phyloP scores from a whole-genome alignment of 92 coral and sea anemone genomes.

The Zoanthus sansibaricus region DNA sequence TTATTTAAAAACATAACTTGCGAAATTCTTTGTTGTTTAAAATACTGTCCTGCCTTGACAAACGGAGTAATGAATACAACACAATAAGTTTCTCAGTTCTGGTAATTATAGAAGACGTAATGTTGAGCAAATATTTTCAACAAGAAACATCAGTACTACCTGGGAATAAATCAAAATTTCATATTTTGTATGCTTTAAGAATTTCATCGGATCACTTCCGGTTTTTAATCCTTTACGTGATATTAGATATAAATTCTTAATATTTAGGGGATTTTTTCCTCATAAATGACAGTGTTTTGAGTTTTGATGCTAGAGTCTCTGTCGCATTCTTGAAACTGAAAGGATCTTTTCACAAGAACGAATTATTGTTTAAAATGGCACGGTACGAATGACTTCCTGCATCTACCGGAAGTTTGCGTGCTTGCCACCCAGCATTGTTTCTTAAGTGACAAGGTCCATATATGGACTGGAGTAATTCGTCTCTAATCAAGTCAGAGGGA shows the following conservation, averaged over 20 bases:
- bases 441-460: slow-evolving; percentile 39
- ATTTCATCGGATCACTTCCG: not conserved
- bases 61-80: no score
- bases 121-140: not conserved
- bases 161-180: not conserved
- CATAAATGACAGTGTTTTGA: not conserved
- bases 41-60: not conserved
- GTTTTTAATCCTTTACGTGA: not conserved
- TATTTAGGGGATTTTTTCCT: not conserved
- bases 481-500: slow-evolving; percentile 19
- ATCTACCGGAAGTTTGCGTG: slow-evolving; percentile 32
- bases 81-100: no score
- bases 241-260: not conserved
- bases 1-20: not conserved
- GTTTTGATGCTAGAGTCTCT: not conserved
- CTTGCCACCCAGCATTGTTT: slow-evolving; percentile 33
- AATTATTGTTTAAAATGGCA: not conserved
- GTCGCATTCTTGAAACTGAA: not conserved
- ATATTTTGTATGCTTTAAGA: not conserved
- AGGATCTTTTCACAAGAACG: not conserved
- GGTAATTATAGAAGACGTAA: not conserved
- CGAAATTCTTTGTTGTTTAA: not conserved
- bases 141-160: not conserved
- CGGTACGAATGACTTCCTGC: not conserved
- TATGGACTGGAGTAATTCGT: slow-evolving; percentile 39